Percentiles rank a stretch among this genome's conserved stretches.
These are phyloP conservation scores for Mormyrus lacerda DNA, from an alignment of 2,113 vertebrate species.

Conservation along the genomic window DNA sequence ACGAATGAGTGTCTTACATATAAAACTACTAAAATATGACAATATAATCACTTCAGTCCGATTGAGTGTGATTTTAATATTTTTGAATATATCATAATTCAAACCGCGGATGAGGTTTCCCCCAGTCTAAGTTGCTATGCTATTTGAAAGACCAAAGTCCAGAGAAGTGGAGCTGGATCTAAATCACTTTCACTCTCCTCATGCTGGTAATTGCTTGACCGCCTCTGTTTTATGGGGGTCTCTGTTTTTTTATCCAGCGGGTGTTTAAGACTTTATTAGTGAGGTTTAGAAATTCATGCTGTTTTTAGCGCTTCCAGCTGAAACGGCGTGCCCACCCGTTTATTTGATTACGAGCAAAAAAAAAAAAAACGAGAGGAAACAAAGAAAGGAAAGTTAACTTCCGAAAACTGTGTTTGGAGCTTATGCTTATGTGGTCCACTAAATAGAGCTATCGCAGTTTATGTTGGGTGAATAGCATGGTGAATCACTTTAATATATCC, in stretches of 20 bases:
- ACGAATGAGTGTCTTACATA: neutral
- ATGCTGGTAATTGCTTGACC: slow-evolving; percentile 27
- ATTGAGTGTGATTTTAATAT: neutral
- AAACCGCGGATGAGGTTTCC: neutral
- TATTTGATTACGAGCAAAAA: neutral
- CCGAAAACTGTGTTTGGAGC: neutral
- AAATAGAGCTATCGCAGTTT: neutral
- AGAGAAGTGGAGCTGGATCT: slow-evolving; percentile 13
- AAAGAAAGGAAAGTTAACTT: neutral
- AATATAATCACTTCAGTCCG: neutral
- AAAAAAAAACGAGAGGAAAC: neutral
- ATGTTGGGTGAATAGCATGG: neutral
- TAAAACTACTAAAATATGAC: neutral
- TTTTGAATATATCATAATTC: neutral
- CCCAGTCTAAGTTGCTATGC: neutral
- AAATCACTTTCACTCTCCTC: slow-evolving; percentile 15
- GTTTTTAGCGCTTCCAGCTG: slow-evolving; percentile 14
- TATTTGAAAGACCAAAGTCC: neutral
- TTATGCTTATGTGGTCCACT: neutral
- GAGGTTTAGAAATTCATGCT: slow-evolving; percentile 30
- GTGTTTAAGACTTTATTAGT: slow-evolving; percentile 31
- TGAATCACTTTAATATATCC: neutral
- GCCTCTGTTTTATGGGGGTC: slow-evolving; percentile 32
- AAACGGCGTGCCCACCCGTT: neutral
- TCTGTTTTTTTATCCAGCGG: slow-evolving; percentile 29